Conservation (phyloP, 2,888 invertebrate species). For the Galeopsomyia nigrocyanea region DNA sequence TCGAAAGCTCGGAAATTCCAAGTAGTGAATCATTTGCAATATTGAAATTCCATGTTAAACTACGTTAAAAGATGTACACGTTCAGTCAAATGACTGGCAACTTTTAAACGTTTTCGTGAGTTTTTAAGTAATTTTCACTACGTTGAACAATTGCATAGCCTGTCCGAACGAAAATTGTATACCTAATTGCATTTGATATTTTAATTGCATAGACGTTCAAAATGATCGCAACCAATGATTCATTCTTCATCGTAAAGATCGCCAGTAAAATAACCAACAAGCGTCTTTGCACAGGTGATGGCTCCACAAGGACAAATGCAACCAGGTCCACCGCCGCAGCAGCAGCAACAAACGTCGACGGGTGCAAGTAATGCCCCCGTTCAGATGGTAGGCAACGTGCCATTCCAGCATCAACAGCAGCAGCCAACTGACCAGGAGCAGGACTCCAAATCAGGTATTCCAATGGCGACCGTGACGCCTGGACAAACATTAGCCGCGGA, state of each 20-base stretch:
- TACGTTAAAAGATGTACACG: constrained; percentile 49
- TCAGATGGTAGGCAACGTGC: constrained; percentile 58
- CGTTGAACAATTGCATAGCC: too few species aligned
- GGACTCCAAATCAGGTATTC: constrained; percentile 60
- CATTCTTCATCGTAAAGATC: too few species aligned
- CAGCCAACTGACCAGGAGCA: constrained; percentile 61
- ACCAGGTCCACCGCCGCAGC: constrained; percentile 68
- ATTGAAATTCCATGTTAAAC: too few species aligned
- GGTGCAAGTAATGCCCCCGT: constrained; percentile 51
- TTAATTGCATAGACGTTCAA: too few species aligned
- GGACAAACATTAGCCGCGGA: constrained; percentile 58
- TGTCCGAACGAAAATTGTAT: too few species aligned
- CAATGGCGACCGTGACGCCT: constrained; percentile 52
- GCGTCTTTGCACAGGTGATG: constrained; percentile 54
- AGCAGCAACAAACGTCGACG: constrained; percentile 45
- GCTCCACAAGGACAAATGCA: constrained; percentile 70
- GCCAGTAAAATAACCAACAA: too few species aligned
- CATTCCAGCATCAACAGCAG: constrained; percentile 53
- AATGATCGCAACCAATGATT: too few species aligned
- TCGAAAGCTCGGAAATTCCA: too few species aligned
- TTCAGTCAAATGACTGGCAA: constrained; percentile 67
- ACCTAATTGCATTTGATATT: too few species aligned
- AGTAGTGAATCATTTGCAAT: too few species aligned
- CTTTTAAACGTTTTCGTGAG: background rate
- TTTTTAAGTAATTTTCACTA: background rate